Evolutionary conservation across 2,797 vertebrate genomes (phyloP), one percentile per base, ranked within the genome.

Genomic region (Hippoglossus hippoglossus): DNA sequence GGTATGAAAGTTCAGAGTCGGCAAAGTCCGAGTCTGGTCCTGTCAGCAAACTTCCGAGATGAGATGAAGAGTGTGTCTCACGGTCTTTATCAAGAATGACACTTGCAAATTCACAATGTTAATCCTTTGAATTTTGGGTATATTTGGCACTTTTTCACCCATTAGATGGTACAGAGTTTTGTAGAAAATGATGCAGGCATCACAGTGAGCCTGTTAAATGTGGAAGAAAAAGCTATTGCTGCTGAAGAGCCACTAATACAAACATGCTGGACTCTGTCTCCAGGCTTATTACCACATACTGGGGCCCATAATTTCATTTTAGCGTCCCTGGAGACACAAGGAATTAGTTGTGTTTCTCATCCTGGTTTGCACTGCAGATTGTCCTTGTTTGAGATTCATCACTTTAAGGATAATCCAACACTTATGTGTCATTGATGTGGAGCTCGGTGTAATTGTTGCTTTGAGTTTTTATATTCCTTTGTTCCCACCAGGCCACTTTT

Each of bases 41-140:
- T 71, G 81, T 92, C 90, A 90, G 90, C 88, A 88, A 61, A 59
- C 63, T 79, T 73, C 67, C 63, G 39, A 80, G 58, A 77, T 59
- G 36, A 34, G 56, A 63, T 49, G 58, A 82, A 59, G 67, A 71
- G 24, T 39, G 10, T 24, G 16, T 75, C 59, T 79, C 39, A 31
- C 57, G 62, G 46, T 71, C 73, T 61, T 80, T 52, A 56, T 78
- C 67, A 73, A 67, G 22, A 78, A 59, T 61, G 39, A 71, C 73
- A 72, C 56, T 70, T 68, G 64, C 80, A 76, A 63, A 79, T 60
- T 41, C 53, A 56, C 52, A 28, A 65, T 55, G 34, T 8, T 31
- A 34, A 34, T 34, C 31, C 31, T 11, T 34, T 34, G 31, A n/a
- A n/a, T 25, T 55, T 59, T 2, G 28, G 12, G 31, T 34, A 34